phyloP scores from a whole-genome alignment of 35 echinoderm and acorn worm genomes.

The Heliocidaris tuberculata region DNA sequence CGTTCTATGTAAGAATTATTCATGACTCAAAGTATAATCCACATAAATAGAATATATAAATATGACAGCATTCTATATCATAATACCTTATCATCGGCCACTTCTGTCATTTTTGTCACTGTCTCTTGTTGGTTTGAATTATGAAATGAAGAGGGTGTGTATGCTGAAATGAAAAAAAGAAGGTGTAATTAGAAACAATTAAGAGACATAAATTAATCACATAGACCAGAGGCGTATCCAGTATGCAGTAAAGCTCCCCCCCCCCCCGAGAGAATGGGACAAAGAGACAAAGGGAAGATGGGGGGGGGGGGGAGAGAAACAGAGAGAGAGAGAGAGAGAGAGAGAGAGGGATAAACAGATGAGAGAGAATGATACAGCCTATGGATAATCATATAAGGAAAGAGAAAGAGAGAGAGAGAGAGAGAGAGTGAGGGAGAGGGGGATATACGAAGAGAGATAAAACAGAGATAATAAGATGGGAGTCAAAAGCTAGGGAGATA shows the following conservation, averaged over 20 bases:
- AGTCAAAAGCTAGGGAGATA: too few species aligned
- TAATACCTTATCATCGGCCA: background rate
- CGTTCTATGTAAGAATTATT: constrained; percentile 13
- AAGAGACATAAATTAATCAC: background rate
- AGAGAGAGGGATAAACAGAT: too few species aligned
- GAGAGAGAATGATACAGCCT: too few species aligned
- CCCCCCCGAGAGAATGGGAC: too few species aligned
- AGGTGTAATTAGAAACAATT: background rate
- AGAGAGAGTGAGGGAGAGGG: too few species aligned
- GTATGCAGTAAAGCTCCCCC: too few species aligned
- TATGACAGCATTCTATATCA: constrained; percentile 18
- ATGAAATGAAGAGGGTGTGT: background rate
- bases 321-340: background rate
- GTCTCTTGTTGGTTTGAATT: background rate
- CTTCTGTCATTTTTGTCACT: background rate
- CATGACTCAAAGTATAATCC: background rate
- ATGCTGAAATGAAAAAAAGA: background rate
- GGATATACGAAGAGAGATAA: too few species aligned
- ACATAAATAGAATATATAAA: constrained; percentile 8
- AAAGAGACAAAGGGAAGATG: too few species aligned
- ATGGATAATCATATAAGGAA: too few species aligned
- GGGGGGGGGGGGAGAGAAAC: background rate
- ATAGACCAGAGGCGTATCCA: background rate
- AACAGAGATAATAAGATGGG: too few species aligned
- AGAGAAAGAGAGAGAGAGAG: too few species aligned